These are phyloP conservation scores for Scaptomyza reducta DNA, from an alignment of 2,888 invertebrate species.

Conservation along the genomic window DNA sequence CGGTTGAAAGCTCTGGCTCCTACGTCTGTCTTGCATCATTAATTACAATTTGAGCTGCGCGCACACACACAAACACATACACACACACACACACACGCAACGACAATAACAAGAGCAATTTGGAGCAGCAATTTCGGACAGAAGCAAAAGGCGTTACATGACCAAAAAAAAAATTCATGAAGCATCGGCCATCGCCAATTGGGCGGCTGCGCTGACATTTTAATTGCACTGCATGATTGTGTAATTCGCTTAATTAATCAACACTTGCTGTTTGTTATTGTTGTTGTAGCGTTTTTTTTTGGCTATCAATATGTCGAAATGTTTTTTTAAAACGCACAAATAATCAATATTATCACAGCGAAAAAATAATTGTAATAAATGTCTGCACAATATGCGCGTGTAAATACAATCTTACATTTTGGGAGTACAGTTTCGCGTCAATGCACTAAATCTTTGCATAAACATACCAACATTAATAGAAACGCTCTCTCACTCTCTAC, in stretches of 20 bases:
- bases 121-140: conserved; percentile 11
- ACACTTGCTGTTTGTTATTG: conserved; percentile 45
- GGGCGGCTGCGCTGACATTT: conserved; percentile 69
- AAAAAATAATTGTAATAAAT: conserved; percentile 11
- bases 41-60: conserved; percentile 74
- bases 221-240: conserved; percentile 75
- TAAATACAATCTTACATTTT: not conserved
- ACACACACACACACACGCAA: not conserved
- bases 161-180: conserved; percentile 38
- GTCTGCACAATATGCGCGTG: not conserved
- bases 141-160: conserved; percentile 37
- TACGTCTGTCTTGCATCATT: conserved; percentile 75
- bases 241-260: conserved; percentile 77
- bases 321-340: conserved; percentile 26
- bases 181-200: conserved; percentile 8
- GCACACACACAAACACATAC: conserved; percentile 19
- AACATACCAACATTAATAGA: not conserved
- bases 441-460: conserved; percentile 2
- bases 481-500: not conserved
- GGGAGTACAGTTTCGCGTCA: not conserved
- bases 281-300: conserved; percentile 14
- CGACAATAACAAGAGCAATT: conserved; percentile 4
- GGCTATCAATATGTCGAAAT: conserved; percentile 45
- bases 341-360: conserved; percentile 9
- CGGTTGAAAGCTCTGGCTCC: conserved; percentile 41